A percentile compares a stretch with the other conserved stretches of the same genome.
Conservation (phyloP, 2,888 invertebrate species). For the Anticlea derivata region DNA sequence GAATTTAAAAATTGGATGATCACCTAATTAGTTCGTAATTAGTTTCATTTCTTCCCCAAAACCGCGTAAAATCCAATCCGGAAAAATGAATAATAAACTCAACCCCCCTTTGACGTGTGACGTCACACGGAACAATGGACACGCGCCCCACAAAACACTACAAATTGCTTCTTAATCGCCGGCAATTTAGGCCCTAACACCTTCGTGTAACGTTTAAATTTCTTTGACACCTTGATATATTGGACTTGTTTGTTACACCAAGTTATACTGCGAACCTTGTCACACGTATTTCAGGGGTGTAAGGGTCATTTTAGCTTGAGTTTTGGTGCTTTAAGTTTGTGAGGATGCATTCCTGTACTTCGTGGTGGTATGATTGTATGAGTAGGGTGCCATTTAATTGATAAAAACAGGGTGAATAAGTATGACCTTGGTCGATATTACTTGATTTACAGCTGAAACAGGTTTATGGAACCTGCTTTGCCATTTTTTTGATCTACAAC, state of each 20-base stretch:
- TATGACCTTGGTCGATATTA: slow-evolving; percentile 36
- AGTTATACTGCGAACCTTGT: slow-evolving; percentile 17
- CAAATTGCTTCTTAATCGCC: slow-evolving; percentile 50
- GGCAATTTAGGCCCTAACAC: slow-evolving; percentile 56
- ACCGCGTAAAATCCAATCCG: slow-evolving; percentile 9
- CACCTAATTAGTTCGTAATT: too few relatives aligned
- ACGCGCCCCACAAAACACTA: slow-evolving; percentile 52
- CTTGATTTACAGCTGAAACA: slow-evolving; percentile 30
- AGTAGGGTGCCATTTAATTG: slow-evolving; percentile 63
- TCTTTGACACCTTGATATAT: slow-evolving; percentile 45
- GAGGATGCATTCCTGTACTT: slow-evolving; percentile 49
- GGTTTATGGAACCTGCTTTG: slow-evolving; percentile 6
- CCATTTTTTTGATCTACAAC: not conserved
- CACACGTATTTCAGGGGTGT: slow-evolving; percentile 2
- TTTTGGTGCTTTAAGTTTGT: slow-evolving; percentile 13
- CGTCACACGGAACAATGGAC: slow-evolving; percentile 45
- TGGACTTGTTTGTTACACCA: slow-evolving; percentile 36
- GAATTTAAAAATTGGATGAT: too few relatives aligned
- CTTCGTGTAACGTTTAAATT: slow-evolving; percentile 56
- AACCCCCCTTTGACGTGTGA: slow-evolving; percentile 38
- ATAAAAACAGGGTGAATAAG: slow-evolving; percentile 49
- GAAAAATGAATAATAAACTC: slow-evolving; percentile 29
- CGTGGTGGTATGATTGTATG: slow-evolving; percentile 32
- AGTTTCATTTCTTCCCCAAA: not conserved
- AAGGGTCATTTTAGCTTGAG: slow-evolving; percentile 7